These are phyloP conservation scores for Zosterops borbonicus DNA, from an alignment of 2,113 vertebrate genomes.

Conservation along the genomic window DNA sequence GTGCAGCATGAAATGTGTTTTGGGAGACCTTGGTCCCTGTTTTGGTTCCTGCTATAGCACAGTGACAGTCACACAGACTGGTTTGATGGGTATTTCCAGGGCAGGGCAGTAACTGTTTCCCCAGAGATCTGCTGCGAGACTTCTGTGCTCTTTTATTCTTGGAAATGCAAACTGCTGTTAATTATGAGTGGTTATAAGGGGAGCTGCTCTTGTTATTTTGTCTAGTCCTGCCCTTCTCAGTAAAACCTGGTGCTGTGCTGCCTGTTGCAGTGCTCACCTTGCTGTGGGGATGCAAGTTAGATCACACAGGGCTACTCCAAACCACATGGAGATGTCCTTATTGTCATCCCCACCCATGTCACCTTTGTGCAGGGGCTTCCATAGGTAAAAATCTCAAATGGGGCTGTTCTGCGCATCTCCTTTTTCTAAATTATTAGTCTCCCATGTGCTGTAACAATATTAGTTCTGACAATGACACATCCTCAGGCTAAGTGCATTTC, in stretches of 20 bases:
- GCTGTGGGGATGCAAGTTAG: neutral
- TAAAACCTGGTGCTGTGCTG: neutral
- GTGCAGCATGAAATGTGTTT: neutral
- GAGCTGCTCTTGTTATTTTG: neutral
- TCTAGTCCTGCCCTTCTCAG: neutral
- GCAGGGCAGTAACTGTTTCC: neutral
- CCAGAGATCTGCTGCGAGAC: neutral
- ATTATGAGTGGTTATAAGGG: neutral
- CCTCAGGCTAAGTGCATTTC: neutral
- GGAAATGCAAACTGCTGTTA: neutral
- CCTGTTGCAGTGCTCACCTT: neutral
- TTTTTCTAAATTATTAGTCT: neutral
- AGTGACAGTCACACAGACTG: neutral
- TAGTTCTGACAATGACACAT: neutral
- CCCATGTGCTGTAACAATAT: neutral
- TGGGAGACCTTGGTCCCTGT: neutral
- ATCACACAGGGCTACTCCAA: neutral
- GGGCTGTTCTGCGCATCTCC: neutral
- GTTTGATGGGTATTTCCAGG: neutral
- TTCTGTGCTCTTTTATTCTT: neutral
- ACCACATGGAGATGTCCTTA: neutral
- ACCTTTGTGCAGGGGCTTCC: neutral
- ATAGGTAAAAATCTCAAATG: neutral
- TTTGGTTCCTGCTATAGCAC: neutral
- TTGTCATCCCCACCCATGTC: neutral